Evolutionary conservation across 2,797 vertebrate genomes (phyloP).

Genomic region (Tangara arthus): DNA sequence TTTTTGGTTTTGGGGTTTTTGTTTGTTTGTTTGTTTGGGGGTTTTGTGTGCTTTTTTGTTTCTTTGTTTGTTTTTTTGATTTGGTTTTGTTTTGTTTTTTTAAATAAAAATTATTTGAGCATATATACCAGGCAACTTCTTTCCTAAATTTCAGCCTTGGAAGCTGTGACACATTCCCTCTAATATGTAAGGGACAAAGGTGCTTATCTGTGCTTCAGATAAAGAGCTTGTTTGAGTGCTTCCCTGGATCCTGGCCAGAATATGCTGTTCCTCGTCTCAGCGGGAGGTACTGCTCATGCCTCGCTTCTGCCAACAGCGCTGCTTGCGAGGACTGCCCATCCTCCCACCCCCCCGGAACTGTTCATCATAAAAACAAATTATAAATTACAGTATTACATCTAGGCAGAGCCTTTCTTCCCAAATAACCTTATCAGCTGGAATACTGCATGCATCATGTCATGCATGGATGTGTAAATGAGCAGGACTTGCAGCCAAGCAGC

Average conservation of each 20-base stretch:
- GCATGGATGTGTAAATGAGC: not conserved
- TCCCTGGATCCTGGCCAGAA: not conserved
- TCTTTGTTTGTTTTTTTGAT: too few relatives aligned
- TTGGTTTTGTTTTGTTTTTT: not conserved
- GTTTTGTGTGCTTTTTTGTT: too few relatives aligned
- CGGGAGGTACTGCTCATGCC: not conserved
- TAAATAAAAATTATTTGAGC: not conserved
- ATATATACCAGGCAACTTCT: not conserved
- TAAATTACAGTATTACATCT: not conserved
- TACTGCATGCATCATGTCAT: too few relatives aligned
- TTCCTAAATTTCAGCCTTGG: not conserved
- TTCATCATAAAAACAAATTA: not conserved
- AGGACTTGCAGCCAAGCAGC: not conserved
- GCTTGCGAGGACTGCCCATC: not conserved
- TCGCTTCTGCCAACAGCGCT: not conserved
- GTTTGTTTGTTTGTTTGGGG: not conserved
- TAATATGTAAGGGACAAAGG: not conserved
- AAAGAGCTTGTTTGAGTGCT: not conserved
- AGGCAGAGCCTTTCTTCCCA: not conserved
- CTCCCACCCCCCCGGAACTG: not conserved
- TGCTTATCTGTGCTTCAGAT: not conserved
- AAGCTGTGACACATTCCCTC: not conserved
- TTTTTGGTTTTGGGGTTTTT: not conserved
- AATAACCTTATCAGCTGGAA: not conserved
- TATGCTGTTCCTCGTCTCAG: rapidly evolving